Percentiles rank a stretch among this genome's conserved stretches.
Conservation (phyloP, 2,113 vertebrate species). For the Aspiorhynchus laticeps region DNA sequence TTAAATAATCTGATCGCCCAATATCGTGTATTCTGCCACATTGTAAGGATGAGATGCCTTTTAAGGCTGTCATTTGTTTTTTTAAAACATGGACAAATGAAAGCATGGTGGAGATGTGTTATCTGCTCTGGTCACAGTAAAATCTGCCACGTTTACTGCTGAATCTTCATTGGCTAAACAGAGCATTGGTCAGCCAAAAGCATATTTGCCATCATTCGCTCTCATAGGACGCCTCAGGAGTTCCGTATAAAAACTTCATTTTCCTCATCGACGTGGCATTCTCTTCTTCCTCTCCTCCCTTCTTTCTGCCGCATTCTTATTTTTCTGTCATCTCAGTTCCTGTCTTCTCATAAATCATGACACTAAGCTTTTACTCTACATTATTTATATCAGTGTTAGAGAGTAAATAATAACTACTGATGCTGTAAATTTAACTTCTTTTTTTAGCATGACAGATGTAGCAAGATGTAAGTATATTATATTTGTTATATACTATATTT, state of each 20-base stretch:
- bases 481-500: background rate
- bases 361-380: background rate
- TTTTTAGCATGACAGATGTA: background rate
- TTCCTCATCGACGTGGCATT: constrained; percentile 14
- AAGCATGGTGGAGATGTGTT: background rate
- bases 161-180: background rate
- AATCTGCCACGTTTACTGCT: constrained; percentile 11
- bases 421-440: background rate
- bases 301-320: background rate
- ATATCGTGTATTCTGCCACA: background rate
- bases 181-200: background rate
- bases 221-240: background rate
- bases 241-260: background rate
- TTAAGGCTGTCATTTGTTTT: background rate
- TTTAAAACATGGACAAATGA: background rate
- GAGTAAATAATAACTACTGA: background rate
- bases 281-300: background rate
- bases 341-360: background rate
- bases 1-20: background rate
- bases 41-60: constrained; percentile 4
- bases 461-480: background rate
- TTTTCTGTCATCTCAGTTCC: background rate
- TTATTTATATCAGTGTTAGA: background rate
- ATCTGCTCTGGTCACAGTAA: background rate
- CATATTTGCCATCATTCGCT: background rate